Base-by-base conservation (phyloP, 2,797 vertebrate species). In the Setipinna tenuifilis region DNA sequence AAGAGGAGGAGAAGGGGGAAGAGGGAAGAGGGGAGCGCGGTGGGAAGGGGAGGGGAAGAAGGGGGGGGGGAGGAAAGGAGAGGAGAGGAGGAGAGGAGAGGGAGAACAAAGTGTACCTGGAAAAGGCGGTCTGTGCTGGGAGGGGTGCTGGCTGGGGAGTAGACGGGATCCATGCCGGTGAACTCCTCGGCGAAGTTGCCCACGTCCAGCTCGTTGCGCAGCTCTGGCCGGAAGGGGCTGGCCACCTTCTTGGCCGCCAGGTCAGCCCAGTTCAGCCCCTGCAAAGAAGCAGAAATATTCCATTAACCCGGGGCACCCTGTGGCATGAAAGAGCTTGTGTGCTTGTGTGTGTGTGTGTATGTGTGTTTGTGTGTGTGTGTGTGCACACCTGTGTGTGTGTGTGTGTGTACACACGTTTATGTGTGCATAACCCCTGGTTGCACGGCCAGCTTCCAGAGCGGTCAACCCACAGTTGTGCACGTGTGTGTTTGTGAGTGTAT, bases 111-210 rank as follows among this genome's bases (percentile, higher is more conserved):
- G 28, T 62, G 23, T 85, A 97, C 97, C 95, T 98, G 95, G 91
- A 98, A 98, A 83, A 98, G 92, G 1, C 96, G 96, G 83, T 96
- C 96, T 5, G 96, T 96, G 91, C 96, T 97, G 6, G 96, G 95
- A 1, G 97, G 97, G 0, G 97, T 97, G 87, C 95, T 97, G 0
- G 97, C 95, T 0, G 97, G 97, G 4, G 97, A 98, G 91, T 98
- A 98, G 46, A 98, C 96, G 0, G 97, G 97, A 57, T 98, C 97
- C 95, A 98, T 96, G 82, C 96, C 96, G 0, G 97, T 98, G 90
- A 98, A 98, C 89, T 98, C 97, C 88, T 98, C 97, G 0, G 97
- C 96, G 87, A 98, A 98, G 93, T 98, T 98, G 59, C 97, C 96
- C 46, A 96, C 96, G 0, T 98, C 97, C 0, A 98, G 94, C 89